phyloP scores from a whole-genome alignment of 2,888 invertebrate species.

The Sceliomorpha sp. region DNA sequence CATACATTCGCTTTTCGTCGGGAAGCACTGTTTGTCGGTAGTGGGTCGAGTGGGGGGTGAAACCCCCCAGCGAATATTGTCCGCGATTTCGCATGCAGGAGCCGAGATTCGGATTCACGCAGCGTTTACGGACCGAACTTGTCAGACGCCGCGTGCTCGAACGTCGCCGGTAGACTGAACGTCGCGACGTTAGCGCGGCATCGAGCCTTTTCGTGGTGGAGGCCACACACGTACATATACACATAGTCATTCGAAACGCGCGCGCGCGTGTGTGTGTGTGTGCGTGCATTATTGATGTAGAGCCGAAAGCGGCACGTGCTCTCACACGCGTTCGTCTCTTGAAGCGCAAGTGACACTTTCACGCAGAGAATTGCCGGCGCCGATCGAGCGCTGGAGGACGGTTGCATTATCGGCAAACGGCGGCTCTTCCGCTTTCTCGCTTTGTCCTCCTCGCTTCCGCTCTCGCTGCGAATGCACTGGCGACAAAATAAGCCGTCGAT shows the following conservation, averaged over 20 bases:
- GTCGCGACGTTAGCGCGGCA: constrained; percentile 75
- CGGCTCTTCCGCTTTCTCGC: constrained; percentile 4
- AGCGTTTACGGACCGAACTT: constrained; percentile 44
- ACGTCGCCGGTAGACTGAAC: constrained; percentile 77
- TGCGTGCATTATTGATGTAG: no score
- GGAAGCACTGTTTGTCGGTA: not conserved
- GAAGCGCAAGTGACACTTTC: constrained; percentile 32
- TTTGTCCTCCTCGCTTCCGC: constrained; percentile 10
- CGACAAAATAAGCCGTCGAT: constrained; percentile 2
- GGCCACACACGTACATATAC: constrained; percentile 32
- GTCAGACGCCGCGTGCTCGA: constrained; percentile 67
- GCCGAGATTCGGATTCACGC: constrained; percentile 27
- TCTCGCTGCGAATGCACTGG: not conserved
- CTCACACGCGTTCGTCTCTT: constrained; percentile 28
- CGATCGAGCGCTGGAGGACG: constrained; percentile 21
- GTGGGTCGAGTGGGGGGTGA: constrained; percentile 8
- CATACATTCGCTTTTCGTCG: no score
- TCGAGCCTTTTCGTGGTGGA: constrained; percentile 61
- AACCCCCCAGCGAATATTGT: constrained; percentile 9
- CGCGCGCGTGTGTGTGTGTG: constrained; percentile 11
- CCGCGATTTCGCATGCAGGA: constrained; percentile 21
- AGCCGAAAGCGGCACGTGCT: constrained; percentile 51
- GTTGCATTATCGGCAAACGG: constrained; percentile 5
- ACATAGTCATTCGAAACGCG: constrained; percentile 14
- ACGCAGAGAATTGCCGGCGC: constrained; percentile 35